Conservation (phyloP, 2,888 invertebrate genomes). For the Xanthorhoe designata region DNA sequence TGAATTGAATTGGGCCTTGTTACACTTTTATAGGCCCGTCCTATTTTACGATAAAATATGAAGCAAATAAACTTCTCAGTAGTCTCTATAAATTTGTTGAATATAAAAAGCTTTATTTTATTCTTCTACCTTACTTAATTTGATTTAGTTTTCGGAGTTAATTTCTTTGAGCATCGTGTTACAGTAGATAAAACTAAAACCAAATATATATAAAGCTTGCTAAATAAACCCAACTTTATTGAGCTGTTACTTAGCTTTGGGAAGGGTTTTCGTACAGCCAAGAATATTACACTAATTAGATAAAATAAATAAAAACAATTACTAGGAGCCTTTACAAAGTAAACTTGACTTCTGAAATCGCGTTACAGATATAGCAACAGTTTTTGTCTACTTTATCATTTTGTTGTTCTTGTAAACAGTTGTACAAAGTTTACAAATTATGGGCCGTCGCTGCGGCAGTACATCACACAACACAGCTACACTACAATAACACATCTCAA, state of each 20-base stretch:
- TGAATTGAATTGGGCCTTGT: slow-evolving; percentile 54
- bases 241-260: not conserved
- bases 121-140: slow-evolving; percentile 6
- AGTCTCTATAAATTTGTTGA: slow-evolving; percentile 18
- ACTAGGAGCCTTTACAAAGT: not conserved
- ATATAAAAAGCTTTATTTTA: slow-evolving; percentile 9
- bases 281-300: not conserved
- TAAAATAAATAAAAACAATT: not conserved
- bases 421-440: slow-evolving; percentile 15
- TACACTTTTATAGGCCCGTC: slow-evolving; percentile 43
- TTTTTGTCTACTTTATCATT: slow-evolving; percentile 1
- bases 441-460: slow-evolving; percentile 1
- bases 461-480: slow-evolving; percentile 17
- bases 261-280: not conserved
- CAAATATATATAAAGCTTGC: slow-evolving; percentile 6
- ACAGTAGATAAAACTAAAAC: slow-evolving; percentile 2
- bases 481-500: slow-evolving; percentile 35
- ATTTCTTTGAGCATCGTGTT: slow-evolving; percentile 6
- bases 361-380: not conserved
- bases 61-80: slow-evolving; percentile 41
- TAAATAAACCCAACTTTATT: not conserved
- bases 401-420: slow-evolving; percentile 6
- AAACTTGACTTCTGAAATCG: not conserved
- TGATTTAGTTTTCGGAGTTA: slow-evolving; percentile 8
- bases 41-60: slow-evolving; percentile 47